These are phyloP conservation scores for Athalia rosae DNA, from an alignment of 2,888 invertebrate genomes.

Conservation along the genomic window DNA sequence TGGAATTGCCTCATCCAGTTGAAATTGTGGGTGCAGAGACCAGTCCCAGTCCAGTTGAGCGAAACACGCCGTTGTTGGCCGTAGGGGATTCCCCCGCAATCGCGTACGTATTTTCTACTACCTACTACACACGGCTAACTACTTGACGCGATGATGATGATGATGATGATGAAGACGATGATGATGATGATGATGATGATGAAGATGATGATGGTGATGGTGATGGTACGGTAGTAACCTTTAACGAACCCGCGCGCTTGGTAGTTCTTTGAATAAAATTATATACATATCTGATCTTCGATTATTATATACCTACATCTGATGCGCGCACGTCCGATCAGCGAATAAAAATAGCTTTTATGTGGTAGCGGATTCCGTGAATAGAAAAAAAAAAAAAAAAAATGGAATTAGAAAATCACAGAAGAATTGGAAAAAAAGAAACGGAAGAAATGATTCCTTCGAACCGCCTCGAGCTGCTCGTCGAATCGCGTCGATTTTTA, in stretches of 20 bases:
- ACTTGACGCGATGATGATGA: constrained; percentile 59
- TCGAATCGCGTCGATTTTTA: too few species aligned
- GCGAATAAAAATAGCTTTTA: constrained; percentile 14
- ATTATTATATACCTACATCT: neutral
- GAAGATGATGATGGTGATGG: constrained; percentile 55
- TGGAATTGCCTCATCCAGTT: constrained; percentile 37
- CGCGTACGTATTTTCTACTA: constrained; percentile 1
- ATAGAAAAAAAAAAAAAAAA: constrained; percentile 6
- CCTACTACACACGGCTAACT: too few species aligned
- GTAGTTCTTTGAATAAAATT: constrained; percentile 43
- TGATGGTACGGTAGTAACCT: constrained; percentile 61
- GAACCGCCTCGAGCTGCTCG: too few species aligned
- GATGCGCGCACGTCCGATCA: constrained; percentile 12
- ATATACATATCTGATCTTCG: constrained; percentile 3
- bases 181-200: constrained; percentile 54
- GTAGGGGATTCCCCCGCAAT: constrained; percentile 57
- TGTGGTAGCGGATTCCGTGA: neutral
- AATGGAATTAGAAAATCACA: neutral
- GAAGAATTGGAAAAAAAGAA: neutral
- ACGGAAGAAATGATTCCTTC: too few species aligned
- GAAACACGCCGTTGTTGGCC: constrained; percentile 65
- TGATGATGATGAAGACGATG: constrained; percentile 45
- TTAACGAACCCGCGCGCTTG: constrained; percentile 50
- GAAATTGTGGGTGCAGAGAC: constrained; percentile 48
- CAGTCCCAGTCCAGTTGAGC: constrained; percentile 55